Evolutionary conservation across 2,888 invertebrate genomes (phyloP).

Genomic region (Philopedon plagiatum): DNA sequence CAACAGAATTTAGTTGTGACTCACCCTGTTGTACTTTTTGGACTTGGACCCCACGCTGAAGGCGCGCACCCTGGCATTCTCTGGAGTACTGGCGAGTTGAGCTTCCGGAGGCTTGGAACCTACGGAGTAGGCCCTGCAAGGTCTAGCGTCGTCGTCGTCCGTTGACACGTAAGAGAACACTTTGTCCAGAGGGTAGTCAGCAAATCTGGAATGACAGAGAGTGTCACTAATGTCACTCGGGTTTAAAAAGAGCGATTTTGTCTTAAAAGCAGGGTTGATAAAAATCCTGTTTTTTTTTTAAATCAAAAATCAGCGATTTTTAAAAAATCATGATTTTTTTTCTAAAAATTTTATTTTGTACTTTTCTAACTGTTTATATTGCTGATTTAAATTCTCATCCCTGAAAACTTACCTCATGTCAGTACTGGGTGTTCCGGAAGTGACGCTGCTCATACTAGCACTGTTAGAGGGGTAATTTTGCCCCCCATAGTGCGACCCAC

Average conservation of each 20-base stretch:
- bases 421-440: constrained; percentile 86
- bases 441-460: constrained; percentile 81
- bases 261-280: background rate
- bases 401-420: constrained; percentile 66
- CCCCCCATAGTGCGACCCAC: constrained; percentile 67
- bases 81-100: constrained; percentile 65
- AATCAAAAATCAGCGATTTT: too few species aligned
- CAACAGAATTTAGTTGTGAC: background rate
- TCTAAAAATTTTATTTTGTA: background rate
- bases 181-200: constrained; percentile 86
- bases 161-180: constrained; percentile 81
- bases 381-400: too few species aligned
- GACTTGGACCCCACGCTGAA: constrained; percentile 84
- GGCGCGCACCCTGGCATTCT: constrained; percentile 76
- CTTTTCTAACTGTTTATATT: too few species aligned
- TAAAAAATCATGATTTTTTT: background rate
- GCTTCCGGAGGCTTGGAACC: constrained; percentile 72
- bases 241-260: too few species aligned
- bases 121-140: constrained; percentile 87
- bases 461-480: constrained; percentile 72
- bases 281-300: background rate
- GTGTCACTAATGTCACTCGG: too few species aligned
- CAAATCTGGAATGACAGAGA: constrained; percentile 75
- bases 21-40: constrained; percentile 67
- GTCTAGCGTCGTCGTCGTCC: constrained; percentile 73